These are phyloP conservation scores for Lasius fuliginosus DNA, from an alignment of 2,888 invertebrate genomes.

Conservation along the genomic window DNA sequence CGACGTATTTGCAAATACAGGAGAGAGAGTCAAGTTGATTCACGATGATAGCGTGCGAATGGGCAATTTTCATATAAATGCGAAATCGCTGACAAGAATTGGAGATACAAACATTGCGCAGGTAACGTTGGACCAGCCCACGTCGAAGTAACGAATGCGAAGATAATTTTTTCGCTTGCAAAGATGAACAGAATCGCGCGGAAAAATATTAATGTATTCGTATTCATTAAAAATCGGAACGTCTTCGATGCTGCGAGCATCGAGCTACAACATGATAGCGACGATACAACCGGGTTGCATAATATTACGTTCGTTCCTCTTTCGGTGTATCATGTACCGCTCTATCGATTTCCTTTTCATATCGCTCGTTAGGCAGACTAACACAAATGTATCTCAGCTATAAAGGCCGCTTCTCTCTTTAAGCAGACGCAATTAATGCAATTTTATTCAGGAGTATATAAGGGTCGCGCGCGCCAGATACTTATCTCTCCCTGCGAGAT, in stretches of 20 bases:
- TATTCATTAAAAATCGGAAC: background rate
- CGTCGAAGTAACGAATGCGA: background rate
- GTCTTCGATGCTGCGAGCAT: background rate
- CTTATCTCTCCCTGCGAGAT: slow-evolving; percentile 46
- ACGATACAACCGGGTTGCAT: slow-evolving; percentile 43
- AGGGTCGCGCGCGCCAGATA: slow-evolving; percentile 41
- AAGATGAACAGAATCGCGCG: background rate
- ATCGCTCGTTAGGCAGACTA: slow-evolving; percentile 45
- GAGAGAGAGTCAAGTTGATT: slow-evolving; percentile 4
- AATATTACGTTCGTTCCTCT: slow-evolving; percentile 50
- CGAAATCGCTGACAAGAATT: slow-evolving; percentile 6
- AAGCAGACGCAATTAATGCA: slow-evolving; percentile 60
- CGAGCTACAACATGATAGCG: background rate
- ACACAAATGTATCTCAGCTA: slow-evolving; percentile 25
- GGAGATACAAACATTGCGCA: slow-evolving; percentile 25
- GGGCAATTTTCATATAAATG: background rate
- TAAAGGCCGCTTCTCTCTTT: slow-evolving; percentile 29
- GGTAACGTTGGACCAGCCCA: background rate
- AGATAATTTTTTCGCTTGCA: background rate
- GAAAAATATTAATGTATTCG: background rate
- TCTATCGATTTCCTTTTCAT: slow-evolving; percentile 67
- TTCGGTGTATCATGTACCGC: slow-evolving; percentile 54
- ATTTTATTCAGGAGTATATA: slow-evolving; percentile 58
- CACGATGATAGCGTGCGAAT: background rate
- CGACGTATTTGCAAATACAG: slow-evolving; percentile 60